A percentile compares a stretch with the other conserved stretches of the same genome.
phyloP scores from a whole-genome alignment of 1,140 invertebrate species.

The Lepidotrigona ventralis region DNA sequence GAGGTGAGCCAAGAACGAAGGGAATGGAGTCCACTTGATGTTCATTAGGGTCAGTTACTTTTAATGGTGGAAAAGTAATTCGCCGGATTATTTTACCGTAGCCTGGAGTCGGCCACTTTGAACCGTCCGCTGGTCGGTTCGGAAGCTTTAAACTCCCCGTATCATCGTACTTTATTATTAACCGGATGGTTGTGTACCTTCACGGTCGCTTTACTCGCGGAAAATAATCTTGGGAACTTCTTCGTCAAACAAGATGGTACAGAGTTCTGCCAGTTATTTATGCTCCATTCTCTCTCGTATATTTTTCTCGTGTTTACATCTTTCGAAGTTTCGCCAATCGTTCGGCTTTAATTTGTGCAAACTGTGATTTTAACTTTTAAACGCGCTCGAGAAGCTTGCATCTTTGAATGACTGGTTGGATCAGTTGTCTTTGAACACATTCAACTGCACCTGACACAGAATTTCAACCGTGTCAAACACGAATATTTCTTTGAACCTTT shows the following conservation, averaged over 20 bases:
- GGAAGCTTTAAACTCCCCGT: background rate
- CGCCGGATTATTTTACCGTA: conserved; percentile 8
- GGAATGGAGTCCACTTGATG: conserved; percentile 19
- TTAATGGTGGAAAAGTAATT: conserved; percentile 32
- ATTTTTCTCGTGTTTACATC: background rate
- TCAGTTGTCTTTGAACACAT: no score
- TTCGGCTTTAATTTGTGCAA: background rate
- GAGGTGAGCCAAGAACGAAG: background rate
- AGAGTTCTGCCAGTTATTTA: background rate
- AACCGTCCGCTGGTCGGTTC: background rate
- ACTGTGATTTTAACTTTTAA: background rate
- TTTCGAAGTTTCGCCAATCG: no score
- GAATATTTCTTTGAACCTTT: no score
- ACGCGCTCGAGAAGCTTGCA: no score
- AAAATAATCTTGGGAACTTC: background rate
- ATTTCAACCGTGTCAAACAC: no score
- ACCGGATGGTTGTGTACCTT: background rate
- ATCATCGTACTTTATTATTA: conserved; percentile 25
- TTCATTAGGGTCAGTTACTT: conserved; percentile 45
- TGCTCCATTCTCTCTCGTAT: background rate
- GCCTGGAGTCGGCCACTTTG: conserved; percentile 1
- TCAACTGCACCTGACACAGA: no score
- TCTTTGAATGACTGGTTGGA: no score
- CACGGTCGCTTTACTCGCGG: background rate
- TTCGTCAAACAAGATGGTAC: background rate